These are phyloP conservation scores for Riptortus pedestris DNA, from an alignment of 1,140 invertebrate genomes.

Conservation along the genomic window DNA sequence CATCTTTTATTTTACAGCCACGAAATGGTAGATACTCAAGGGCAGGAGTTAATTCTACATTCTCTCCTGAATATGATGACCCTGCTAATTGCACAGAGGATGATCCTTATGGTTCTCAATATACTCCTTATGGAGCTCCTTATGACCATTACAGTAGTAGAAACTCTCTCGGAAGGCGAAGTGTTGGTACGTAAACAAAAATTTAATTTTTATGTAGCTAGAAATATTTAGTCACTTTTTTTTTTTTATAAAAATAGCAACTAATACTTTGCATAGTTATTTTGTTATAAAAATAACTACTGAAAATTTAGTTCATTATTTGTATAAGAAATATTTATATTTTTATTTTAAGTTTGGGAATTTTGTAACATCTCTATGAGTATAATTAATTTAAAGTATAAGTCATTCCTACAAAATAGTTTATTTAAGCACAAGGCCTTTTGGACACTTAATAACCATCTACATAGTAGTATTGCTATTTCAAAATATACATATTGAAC, in stretches of 20 bases:
- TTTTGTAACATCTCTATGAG: too few species aligned
- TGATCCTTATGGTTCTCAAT: slow-evolving; percentile 76
- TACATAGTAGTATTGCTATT: too few species aligned
- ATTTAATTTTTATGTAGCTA: not conserved
- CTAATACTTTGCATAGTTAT: not conserved
- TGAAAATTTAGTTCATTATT: too few species aligned
- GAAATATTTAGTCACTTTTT: not conserved
- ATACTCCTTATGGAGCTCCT: slow-evolving; percentile 65
- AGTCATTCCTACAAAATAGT: too few species aligned
- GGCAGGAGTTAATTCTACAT: slow-evolving; percentile 41
- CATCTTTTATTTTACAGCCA: slow-evolving; percentile 46
- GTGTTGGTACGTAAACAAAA: slow-evolving; percentile 38
- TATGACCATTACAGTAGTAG: slow-evolving; percentile 78
- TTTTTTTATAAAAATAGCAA: not conserved
- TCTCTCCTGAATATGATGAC: slow-evolving; percentile 72
- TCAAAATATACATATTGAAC: too few species aligned
- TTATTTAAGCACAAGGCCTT: too few species aligned
- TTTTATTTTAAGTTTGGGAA: too few species aligned
- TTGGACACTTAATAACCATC: too few species aligned
- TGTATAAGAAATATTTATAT: too few species aligned
- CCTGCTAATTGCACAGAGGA: slow-evolving; percentile 85
- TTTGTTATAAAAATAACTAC: not conserved
- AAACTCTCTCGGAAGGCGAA: slow-evolving; percentile 59
- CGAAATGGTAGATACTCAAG: slow-evolving; percentile 64
- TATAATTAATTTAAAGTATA: too few species aligned